phyloP scores from a whole-genome alignment of 1,140 invertebrate genomes.

The Zaprionus inermis region DNA sequence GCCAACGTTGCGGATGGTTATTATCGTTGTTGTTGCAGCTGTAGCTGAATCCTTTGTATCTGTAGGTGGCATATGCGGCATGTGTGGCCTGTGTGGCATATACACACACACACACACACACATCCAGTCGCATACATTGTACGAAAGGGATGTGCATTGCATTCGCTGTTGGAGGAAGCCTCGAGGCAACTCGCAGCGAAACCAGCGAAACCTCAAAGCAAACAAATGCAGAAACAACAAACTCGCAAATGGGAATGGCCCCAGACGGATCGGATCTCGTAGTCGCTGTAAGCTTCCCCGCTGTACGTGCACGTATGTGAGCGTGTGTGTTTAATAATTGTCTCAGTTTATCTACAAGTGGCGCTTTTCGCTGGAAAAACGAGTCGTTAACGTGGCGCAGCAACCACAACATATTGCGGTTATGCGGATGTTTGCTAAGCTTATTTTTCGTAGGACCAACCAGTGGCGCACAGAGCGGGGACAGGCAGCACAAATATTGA shows the following conservation, averaged over 20 bases:
- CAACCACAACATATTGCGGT: slow-evolving; percentile 29
- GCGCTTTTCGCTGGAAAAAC: slow-evolving; percentile 19
- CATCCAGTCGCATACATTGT: neutral
- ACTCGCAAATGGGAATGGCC: slow-evolving; percentile 10
- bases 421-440: slow-evolving; percentile 25
- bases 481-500: slow-evolving; percentile 18
- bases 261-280: slow-evolving; percentile 1
- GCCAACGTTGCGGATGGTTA: neutral
- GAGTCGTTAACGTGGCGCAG: slow-evolving; percentile 27
- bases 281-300: neutral
- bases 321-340: slow-evolving; percentile 17
- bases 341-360: slow-evolving; percentile 25
- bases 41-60: neutral
- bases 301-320: neutral
- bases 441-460: slow-evolving; percentile 13
- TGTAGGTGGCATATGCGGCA: slow-evolving; percentile 5
- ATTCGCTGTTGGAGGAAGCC: neutral
- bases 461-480: neutral
- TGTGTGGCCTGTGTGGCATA: neutral
- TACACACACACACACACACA: neutral
- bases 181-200: slow-evolving; percentile 3
- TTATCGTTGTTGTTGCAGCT: neutral
- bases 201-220: slow-evolving; percentile 20
- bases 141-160: slow-evolving; percentile 3
- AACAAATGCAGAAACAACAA: slow-evolving; percentile 17